Base-by-base conservation (phyloP, 2,888 invertebrate genomes). In the Troides aeacus region DNA sequence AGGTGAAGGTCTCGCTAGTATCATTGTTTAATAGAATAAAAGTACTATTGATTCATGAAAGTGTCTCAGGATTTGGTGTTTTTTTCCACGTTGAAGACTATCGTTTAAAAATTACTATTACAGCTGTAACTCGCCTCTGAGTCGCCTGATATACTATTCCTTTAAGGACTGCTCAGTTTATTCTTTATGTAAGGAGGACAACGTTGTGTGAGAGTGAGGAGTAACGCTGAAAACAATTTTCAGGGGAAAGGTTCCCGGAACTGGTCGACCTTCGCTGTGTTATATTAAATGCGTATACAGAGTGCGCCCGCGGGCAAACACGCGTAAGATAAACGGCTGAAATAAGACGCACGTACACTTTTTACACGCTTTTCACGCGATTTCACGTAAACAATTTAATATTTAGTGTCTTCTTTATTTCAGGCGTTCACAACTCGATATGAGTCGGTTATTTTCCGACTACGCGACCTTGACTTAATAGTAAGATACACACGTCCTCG, bases 241-340 rank as follows among this genome's bases (percentile, higher is more conserved):
- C 39, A 39, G 36, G 15, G 50, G 2, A 56, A 18, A 6, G 39
- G 36, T 66, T 23, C 42, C 18, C 56, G 42, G n/a, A 62, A 62
- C 42, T 30, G 17, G n/a, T 6, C 46, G 21, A 61, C 69, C 62
- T 62, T 69, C 61, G 3, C 46, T 50, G 53, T 60, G 30, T 60
- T 65, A 50, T 58, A 69, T 65, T 61, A 58, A 62, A 56, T 24
- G 69, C 57, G 46, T 58, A 62, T 53, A 62, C 50, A 21, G 50
- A 63, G 63, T 62, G 56, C 39, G 57, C 62, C 65, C 62, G 18
- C 42, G 58, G 18, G 50, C 65, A 63, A 63, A 68, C 68, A 62
- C 46, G 58, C 62, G 68, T 63, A 68, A 63, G 68, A 63, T 63
- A 59, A 62, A 68, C 58, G 58, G 30, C 21, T 17, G 50, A 63